phyloP scores from a whole-genome alignment of 2,797 vertebrate species.

The Alfaro cultratus region DNA sequence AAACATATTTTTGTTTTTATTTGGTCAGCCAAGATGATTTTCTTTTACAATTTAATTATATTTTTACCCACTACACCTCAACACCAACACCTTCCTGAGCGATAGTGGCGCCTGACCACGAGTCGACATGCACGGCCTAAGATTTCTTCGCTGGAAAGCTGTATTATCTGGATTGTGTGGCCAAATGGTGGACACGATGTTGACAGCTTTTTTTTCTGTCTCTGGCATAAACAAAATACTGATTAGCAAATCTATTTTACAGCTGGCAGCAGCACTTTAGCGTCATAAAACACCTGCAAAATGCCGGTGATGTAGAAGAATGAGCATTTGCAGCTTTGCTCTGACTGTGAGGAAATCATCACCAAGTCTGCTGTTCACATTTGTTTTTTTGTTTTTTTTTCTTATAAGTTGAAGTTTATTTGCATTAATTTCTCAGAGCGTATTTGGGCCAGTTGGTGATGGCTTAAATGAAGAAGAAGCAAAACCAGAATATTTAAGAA shows the following conservation, averaged over 20 bases:
- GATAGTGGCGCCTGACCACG: not conserved
- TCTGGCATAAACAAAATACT: slow-evolving; percentile 14
- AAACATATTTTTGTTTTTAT: too few species aligned
- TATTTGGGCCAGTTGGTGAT: not conserved
- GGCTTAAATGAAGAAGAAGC: not conserved
- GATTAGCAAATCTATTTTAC: slow-evolving; percentile 17
- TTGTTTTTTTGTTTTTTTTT: not conserved
- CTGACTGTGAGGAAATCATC: slow-evolving; percentile 12
- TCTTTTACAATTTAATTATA: too few species aligned
- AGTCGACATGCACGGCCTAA: not conserved
- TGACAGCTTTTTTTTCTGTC: not conserved
- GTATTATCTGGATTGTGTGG: not conserved
- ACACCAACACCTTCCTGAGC: not conserved
- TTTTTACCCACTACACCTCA: not conserved
- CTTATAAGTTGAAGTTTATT: not conserved
- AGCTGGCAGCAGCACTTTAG: slow-evolving; percentile 20
- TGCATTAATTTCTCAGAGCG: not conserved
- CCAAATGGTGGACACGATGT: slow-evolving; percentile 7
- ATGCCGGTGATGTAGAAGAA: slow-evolving; percentile 16
- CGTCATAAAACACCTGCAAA: slow-evolving; percentile 6
- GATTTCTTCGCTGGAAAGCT: not conserved
- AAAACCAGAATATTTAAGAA: not conserved
- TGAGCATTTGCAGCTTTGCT: slow-evolving; percentile 14
- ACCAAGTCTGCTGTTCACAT: slow-evolving; percentile 3
- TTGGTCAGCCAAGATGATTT: too few species aligned